phyloP scores from a whole-genome alignment of 2,113 vertebrate species.

The Buteo buteo region DNA sequence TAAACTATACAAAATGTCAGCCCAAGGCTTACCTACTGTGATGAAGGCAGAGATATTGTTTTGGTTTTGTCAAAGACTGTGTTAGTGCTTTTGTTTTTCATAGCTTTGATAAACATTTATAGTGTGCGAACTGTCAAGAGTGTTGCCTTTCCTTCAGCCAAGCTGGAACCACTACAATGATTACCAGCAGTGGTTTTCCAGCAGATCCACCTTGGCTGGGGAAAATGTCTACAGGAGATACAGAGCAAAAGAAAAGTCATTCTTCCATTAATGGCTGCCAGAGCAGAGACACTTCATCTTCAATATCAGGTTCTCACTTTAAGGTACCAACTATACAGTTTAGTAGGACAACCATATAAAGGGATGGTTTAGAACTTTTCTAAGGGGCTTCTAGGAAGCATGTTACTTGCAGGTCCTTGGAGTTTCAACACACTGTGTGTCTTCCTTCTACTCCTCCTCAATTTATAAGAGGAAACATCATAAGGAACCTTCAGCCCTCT shows the following conservation, averaged over 20 bases:
- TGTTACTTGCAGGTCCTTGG: background rate
- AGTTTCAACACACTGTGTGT: background rate
- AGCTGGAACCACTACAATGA: background rate
- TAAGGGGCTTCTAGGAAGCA: background rate
- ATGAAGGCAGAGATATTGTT: background rate
- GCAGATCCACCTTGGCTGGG: background rate
- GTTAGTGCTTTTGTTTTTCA: background rate
- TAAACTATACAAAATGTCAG: background rate
- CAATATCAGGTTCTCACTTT: background rate
- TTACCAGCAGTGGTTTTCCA: background rate
- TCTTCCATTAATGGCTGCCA: background rate
- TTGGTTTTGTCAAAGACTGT: background rate
- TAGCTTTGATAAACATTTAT: background rate
- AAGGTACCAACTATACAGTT: accelerated
- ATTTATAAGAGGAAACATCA: background rate
- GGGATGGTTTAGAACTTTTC: background rate
- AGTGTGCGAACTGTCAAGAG: background rate
- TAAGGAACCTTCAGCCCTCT: background rate
- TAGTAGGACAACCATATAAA: background rate
- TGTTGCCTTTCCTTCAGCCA: background rate
- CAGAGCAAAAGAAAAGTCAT: background rate
- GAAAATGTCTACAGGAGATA: background rate
- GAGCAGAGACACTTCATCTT: background rate
- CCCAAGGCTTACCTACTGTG: background rate
- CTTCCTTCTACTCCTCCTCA: background rate